Conservation (phyloP, 37 sponge, comb jelly and placozoan species). For the Aplysina aerophoba region DNA sequence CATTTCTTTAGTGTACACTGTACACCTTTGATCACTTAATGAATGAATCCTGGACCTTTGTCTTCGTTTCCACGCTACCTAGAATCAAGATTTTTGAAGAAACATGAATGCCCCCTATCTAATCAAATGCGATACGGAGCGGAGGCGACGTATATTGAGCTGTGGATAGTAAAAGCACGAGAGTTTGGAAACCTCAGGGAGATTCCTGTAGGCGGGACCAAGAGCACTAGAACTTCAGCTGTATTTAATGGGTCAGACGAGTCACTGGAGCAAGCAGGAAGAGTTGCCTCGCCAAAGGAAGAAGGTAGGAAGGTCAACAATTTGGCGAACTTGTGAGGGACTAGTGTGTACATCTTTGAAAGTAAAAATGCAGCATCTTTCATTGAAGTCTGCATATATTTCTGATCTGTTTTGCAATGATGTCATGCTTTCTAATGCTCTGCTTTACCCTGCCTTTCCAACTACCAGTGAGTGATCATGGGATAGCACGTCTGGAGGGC, state of each 20-base stretch:
- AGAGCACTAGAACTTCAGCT: background rate
- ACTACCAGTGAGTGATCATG: constrained; percentile 75
- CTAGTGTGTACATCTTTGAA: background rate
- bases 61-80: too few species aligned
- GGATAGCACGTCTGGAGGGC: constrained; percentile 61
- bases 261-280: constrained; percentile 32
- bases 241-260: constrained; percentile 47
- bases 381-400: too few species aligned
- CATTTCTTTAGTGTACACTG: too few species aligned
- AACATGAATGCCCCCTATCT: constrained; percentile 63
- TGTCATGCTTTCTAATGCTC: too few species aligned
- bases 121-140: constrained; percentile 60
- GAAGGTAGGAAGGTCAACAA: constrained; percentile 83
- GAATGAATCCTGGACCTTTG: too few species aligned
- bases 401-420: too few species aligned
- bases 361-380: too few species aligned
- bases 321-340: background rate
- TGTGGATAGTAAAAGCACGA: constrained; percentile 63
- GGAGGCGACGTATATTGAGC: constrained; percentile 52
- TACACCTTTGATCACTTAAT: too few species aligned
- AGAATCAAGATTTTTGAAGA: constrained; percentile 49
- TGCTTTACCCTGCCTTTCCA: background rate
- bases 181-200: constrained; percentile 26
- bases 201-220: background rate
- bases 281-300: constrained; percentile 62